Evolutionary conservation across 2,888 invertebrate species (phyloP), one percentile per base, ranked within the genome.

Genomic region (Erebia aethiops): DNA sequence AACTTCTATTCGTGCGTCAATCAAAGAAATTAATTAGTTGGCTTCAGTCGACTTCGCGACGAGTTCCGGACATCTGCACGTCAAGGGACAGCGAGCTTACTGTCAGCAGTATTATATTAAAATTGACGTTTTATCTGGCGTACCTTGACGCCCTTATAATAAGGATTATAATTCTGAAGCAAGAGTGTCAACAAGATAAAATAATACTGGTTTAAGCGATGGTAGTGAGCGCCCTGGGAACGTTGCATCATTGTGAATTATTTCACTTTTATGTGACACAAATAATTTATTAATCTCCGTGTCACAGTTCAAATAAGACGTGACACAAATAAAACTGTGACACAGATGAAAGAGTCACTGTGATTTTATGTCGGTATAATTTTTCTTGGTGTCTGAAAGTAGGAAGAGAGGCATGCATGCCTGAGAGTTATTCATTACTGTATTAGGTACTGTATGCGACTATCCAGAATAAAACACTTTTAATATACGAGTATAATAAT

Each of bases 1-100:
- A n/a, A n/a, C n/a, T 54, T 54, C 64, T 13, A 64, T 64, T 64
- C 14, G 49, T 11, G 26, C 65, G 70, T 72, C 72, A 72, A 72
- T 71, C 70, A 72, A 62, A 70, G 16, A 69, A 68, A 73, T 66
- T 71, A 73, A 71, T 71, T 74, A 67, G 64, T 61, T 26, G 49
- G 49, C 60, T 67, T 61, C 72, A 67, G 67, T 54, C 52, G 35
- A 41, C 26, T 52, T 14, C 11, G 61, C 54, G 70, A 63, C 57
- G 70, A 64, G 67, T 49, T 64, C 54, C 49, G 35, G 35, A 70
- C 72, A 70, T 73, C 64, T 73, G 72, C 58, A 26, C 61, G 49
- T 46, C 43, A 16, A 13, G 60, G 61, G 46, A 16, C 26, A 7
- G 35, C 35, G 35, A 7, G 7, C 7, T 35, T 35, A 35, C 35